phyloP scores from a whole-genome alignment of 1,140 invertebrate species.

The Diabrotica virgifera region DNA sequence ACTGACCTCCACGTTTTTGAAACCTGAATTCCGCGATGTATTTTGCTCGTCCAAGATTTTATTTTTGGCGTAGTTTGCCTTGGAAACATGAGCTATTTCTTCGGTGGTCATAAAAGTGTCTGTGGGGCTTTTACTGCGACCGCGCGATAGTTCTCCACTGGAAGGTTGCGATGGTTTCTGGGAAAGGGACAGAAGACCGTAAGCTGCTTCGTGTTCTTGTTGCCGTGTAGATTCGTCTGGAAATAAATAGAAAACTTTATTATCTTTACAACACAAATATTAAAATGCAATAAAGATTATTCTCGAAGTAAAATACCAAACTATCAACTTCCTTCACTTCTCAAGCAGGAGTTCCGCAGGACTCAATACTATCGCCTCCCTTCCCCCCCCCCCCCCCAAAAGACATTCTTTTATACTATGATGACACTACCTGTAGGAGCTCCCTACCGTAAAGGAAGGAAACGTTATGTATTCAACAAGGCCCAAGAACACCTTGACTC shows the following conservation, averaged over 20 bases:
- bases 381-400: too few relatives aligned
- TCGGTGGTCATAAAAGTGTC: constrained; percentile 42
- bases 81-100: constrained; percentile 48
- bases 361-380: too few relatives aligned
- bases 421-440: too few relatives aligned
- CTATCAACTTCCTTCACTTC: too few relatives aligned
- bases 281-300: too few relatives aligned
- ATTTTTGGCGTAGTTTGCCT: constrained; percentile 46
- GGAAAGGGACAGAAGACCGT: constrained; percentile 77
- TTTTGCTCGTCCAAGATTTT: constrained; percentile 41
- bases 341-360: too few relatives aligned
- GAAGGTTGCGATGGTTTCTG: constrained; percentile 48
- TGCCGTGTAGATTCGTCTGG: constrained; percentile 51
- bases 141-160: not conserved
- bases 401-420: too few relatives aligned
- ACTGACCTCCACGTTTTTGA: constrained; percentile 20
- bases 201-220: constrained; percentile 84
- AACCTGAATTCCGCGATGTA: constrained; percentile 19
- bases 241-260: constrained; percentile 20
- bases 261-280: too few relatives aligned
- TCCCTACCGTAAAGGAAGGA: too few relatives aligned
- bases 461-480: too few relatives aligned
- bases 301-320: too few relatives aligned
- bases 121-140: constrained; percentile 23
- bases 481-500: too few relatives aligned